Base-by-base conservation (phyloP, 2,797 vertebrate species). In the Muscicapa striata region DNA sequence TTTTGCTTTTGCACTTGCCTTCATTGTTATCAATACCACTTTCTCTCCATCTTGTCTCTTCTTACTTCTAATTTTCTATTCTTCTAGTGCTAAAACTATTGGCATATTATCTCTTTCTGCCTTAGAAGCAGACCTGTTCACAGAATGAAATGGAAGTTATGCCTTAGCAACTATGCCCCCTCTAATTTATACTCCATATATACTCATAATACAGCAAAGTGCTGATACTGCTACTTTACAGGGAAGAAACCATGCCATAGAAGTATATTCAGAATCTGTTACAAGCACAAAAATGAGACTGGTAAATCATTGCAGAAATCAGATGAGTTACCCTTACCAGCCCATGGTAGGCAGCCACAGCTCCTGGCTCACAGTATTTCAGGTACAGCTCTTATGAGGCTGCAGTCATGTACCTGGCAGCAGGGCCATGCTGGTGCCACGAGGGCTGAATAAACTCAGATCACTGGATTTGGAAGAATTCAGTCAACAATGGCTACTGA, bases 131-230 rank as follows among this genome's bases (percentile, higher is more conserved):
- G 77, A 88, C 59, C 55, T 76, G 67, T 55, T 59, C 63, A 54
- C 40, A 81, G 55, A 93, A 86, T 41, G 61, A 93, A 93, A 86
- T 32, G 34, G 57, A 85, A 87, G 23, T 34, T 36, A 66, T 57
- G 51, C 55, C 74, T 73, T 84, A 90, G 51, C 74, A 95, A 83
- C 61, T 22, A 16, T 16, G 48, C 63, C 55, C 48, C 48, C n/a
- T 79, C 68, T 63, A 80, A 91, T 91, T 95, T 91, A 93, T 58
- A 70, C 68, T 74, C 68, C 68, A 67, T 91, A 91, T 89, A 91
- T 46, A 61, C 81, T 70, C 0, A 0, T 49, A 82, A 76, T 15
- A 61, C 5, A 89, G 72, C 29, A 24, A 95, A 87, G 68, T 93
- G 89, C 68, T 95, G 93, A 94, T 38, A 40, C 24, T 62, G 78